Evolutionary conservation across 1,140 invertebrate genomes (phyloP).

Genomic region (Calliopsis andreniformis): DNA sequence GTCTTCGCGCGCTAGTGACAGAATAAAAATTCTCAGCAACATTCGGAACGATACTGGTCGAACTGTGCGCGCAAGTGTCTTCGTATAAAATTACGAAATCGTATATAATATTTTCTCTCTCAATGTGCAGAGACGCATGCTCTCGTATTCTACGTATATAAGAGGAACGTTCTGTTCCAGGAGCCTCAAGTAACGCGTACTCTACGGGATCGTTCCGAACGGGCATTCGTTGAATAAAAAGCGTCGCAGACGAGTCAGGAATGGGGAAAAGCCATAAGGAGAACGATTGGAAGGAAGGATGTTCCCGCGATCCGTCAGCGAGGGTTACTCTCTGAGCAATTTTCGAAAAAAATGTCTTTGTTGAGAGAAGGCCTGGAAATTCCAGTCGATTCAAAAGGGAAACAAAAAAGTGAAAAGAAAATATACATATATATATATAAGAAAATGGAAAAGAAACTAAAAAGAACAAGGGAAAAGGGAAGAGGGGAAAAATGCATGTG

Average conservation of each 20-base stretch:
- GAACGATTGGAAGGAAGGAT: conserved; percentile 13
- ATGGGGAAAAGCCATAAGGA: neutral
- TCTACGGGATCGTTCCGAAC: conserved; percentile 28
- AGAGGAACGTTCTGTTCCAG: neutral
- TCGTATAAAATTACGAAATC: conserved; percentile 10
- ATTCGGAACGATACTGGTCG: neutral
- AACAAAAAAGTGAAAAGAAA: conserved; percentile 10
- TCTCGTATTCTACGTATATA: neutral
- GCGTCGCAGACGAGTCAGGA: neutral
- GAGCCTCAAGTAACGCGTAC: conserved; percentile 17
- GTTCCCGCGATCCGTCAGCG: conserved; percentile 29
- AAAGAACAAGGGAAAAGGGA: conserved; percentile 8
- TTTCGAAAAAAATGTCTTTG: conserved; percentile 49
- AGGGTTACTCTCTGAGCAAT: conserved; percentile 40
- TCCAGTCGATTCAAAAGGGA: conserved; percentile 32
- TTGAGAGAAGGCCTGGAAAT: conserved; percentile 46
- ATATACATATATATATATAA: too few species aligned
- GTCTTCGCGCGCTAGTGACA: neutral
- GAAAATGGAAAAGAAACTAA: neutral
- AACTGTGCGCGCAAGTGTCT: neutral
- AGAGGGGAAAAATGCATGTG: conserved; percentile 13
- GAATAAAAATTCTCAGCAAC: neutral
- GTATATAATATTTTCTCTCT: conserved; percentile 19
- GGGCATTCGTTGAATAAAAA: conserved; percentile 7
- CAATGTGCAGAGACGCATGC: neutral